A percentile compares a stretch with the other conserved stretches of the same genome.
Evolutionary conservation across 1,140 invertebrate species (phyloP).

Genomic region (Nylanderia fulva): DNA sequence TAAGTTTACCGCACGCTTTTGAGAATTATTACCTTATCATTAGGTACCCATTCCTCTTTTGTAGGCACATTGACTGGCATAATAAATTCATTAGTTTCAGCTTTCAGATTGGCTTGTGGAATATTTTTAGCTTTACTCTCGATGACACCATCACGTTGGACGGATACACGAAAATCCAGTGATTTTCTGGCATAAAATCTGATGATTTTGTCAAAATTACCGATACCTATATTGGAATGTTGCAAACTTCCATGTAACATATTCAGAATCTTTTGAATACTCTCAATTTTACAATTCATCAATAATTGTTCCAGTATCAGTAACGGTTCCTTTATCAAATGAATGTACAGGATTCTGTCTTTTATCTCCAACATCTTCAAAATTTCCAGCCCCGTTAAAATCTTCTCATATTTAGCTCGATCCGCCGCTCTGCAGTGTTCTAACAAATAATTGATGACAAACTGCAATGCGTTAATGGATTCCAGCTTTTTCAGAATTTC

Average conservation of each 20-base stretch:
- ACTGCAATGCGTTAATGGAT: conserved; percentile 88
- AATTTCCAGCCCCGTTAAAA: conserved; percentile 87
- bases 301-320: conserved; percentile 91
- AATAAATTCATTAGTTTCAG: conserved; percentile 87
- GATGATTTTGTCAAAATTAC: conserved; percentile 89
- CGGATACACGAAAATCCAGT: conserved; percentile 89
- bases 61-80: conserved; percentile 89
- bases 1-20: no score
- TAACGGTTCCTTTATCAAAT: conserved; percentile 89
- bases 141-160: conserved; percentile 80
- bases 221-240: conserved; percentile 79
- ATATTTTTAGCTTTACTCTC: conserved; percentile 83
- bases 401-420: conserved; percentile 85
- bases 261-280: conserved; percentile 87
- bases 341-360: conserved; percentile 87
- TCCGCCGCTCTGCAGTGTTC: conserved; percentile 82
- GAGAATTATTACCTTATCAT: conserved; percentile 86
- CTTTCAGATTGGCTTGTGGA: conserved; percentile 85
- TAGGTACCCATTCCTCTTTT: conserved; percentile 90
- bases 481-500: conserved; percentile 88
- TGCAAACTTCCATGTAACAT: conserved; percentile 71
- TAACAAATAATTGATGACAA: conserved; percentile 88
- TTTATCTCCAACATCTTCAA: conserved; percentile 86
- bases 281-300: conserved; percentile 91
- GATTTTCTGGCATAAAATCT: conserved; percentile 91